Conservation (phyloP, 2,797 vertebrate genomes). For the Pangasius macronema region DNA sequence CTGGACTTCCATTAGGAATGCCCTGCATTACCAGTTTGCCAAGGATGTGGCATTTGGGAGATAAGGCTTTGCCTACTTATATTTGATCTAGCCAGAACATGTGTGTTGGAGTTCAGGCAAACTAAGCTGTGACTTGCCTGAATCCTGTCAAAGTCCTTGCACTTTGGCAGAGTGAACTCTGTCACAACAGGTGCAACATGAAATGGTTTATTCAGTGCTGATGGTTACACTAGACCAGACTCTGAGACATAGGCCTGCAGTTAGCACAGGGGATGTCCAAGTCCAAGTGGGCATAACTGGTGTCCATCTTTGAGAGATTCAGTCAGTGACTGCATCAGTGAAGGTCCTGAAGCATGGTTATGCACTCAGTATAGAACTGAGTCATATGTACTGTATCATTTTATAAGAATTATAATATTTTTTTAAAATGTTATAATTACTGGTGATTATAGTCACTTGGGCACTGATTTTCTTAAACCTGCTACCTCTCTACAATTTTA, state of each 20-base stretch:
- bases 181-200: background rate
- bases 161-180: background rate
- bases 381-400: background rate
- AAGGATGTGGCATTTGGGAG: background rate
- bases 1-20: background rate
- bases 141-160: background rate
- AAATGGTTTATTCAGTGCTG: conserved; percentile 10
- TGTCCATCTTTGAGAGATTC: background rate
- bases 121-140: background rate
- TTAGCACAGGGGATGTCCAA: background rate
- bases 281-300: background rate
- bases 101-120: background rate
- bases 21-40: background rate
- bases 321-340: background rate
- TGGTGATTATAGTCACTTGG: background rate
- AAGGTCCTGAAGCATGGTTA: background rate
- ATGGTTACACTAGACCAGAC: background rate
- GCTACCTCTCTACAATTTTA: background rate
- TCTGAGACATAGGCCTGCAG: background rate
- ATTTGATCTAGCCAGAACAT: background rate
- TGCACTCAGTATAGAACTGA: too few relatives aligned
- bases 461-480: background rate
- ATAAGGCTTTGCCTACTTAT: background rate
- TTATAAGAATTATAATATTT: background rate
- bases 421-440: background rate